These are phyloP conservation scores for Chaenogobius annularis DNA, from an alignment of 2,113 vertebrate species.

Conservation along the genomic window DNA sequence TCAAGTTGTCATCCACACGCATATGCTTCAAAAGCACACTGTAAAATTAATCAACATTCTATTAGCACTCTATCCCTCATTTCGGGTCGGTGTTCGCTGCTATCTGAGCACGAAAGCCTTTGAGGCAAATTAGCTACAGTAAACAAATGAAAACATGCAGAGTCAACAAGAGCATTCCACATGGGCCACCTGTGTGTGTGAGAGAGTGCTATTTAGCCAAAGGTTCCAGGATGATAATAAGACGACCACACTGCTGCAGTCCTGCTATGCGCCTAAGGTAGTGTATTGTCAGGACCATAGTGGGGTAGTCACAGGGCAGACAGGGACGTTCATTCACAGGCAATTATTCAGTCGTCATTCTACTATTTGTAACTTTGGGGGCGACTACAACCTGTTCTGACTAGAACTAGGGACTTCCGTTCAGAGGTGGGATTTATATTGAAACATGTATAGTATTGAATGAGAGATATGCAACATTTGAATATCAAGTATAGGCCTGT, in stretches of 20 bases:
- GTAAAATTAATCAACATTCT: slow-evolving; percentile 44
- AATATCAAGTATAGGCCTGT: no score
- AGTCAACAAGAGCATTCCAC: slow-evolving; percentile 33
- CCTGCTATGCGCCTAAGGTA: not conserved
- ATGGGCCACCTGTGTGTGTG: not conserved
- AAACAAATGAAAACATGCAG: slow-evolving; percentile 43
- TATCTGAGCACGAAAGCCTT: slow-evolving; percentile 29
- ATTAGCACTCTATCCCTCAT: slow-evolving; percentile 37
- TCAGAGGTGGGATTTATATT: not conserved
- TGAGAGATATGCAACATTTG: no score
- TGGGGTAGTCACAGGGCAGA: not conserved
- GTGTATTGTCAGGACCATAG: not conserved
- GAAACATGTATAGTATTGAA: not conserved
- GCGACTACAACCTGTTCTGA: not conserved
- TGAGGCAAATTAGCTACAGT: slow-evolving; percentile 49
- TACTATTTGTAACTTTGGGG: not conserved
- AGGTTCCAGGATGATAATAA: not conserved
- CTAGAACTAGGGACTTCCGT: not conserved
- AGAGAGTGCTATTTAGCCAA: not conserved
- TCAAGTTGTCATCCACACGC: slow-evolving; percentile 6
- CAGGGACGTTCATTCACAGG: not conserved
- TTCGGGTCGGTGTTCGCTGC: slow-evolving; percentile 40
- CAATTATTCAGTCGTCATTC: not conserved
- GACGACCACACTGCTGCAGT: not conserved
- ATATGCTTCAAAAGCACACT: slow-evolving; percentile 43